Evolutionary conservation across 2,113 vertebrate species (phyloP).

Genomic region (Leptodactylus fuscus): DNA sequence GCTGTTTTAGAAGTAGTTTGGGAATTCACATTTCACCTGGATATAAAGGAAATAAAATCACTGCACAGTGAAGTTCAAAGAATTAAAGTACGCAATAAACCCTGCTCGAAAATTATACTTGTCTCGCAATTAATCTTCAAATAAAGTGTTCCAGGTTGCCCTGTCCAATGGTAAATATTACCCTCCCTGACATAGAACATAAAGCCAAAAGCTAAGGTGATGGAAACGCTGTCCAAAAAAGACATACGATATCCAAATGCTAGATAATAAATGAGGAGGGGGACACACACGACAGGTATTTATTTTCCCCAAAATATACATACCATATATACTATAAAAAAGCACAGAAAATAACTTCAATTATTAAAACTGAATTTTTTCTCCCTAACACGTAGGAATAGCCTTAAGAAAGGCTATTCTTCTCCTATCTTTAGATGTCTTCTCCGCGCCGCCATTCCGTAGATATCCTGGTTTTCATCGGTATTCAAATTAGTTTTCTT

Average conservation of each 20-base stretch:
- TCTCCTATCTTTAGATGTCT: too few relatives aligned
- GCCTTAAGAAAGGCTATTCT: too few relatives aligned
- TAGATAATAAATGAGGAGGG: too few relatives aligned
- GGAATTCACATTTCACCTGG: constrained; percentile 48
- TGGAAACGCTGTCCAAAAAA: not conserved
- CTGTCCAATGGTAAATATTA: not conserved
- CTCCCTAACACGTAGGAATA: too few relatives aligned
- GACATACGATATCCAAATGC: too few relatives aligned
- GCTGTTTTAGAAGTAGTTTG: constrained; percentile 30
- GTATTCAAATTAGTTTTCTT: too few relatives aligned
- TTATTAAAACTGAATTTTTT: too few relatives aligned
- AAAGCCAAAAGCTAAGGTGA: not conserved
- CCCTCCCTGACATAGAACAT: not conserved
- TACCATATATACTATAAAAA: not conserved
- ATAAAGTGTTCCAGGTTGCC: constrained; percentile 13
- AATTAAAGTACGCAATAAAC: constrained; percentile 18
- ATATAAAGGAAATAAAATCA: constrained; percentile 40
- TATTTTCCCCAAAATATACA: not conserved
- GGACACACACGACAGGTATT: too few relatives aligned
- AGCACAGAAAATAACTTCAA: not conserved
- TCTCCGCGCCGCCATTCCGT: too few relatives aligned
- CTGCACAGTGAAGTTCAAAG: constrained; percentile 47
- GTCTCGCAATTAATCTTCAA: constrained; percentile 1
- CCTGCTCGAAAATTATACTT: not conserved
- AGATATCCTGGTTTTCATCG: too few relatives aligned